These are phyloP conservation scores for Hermodice carunculata DNA, from an alignment of 2,888 invertebrate species.

Conservation along the genomic window DNA sequence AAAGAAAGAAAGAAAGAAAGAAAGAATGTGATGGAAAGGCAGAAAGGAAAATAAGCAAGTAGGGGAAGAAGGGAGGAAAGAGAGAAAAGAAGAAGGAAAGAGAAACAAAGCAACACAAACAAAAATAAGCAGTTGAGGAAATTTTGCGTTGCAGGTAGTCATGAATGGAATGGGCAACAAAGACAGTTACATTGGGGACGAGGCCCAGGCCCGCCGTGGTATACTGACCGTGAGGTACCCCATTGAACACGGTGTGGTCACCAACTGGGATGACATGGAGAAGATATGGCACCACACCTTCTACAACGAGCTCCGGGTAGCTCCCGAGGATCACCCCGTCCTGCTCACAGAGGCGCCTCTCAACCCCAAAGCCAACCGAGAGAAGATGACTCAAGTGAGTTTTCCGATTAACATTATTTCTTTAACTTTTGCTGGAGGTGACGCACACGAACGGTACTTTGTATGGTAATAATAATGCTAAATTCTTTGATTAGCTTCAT, in stretches of 20 bases:
- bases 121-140: no score
- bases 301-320: constrained; percentile 15
- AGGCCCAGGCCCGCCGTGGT: constrained; percentile 3
- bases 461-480: no score
- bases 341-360: constrained; percentile 15
- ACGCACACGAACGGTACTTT: no score
- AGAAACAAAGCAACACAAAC: no score
- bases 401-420: no score
- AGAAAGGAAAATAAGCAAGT: no score
- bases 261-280: constrained; percentile 20
- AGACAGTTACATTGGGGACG: constrained; percentile 10
- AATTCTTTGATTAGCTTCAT: no score
- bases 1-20: no score
- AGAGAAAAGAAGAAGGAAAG: no score
- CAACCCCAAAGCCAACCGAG: constrained; percentile 15
- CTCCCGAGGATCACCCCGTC: constrained; percentile 14
- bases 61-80: no score
- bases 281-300: constrained; percentile 17
- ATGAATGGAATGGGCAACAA: constrained; percentile 5
- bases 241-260: constrained; percentile 7
- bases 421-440: no score
- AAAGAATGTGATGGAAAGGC: no score
- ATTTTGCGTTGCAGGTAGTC: neutral
- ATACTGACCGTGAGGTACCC: constrained; percentile 1
- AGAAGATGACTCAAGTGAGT: constrained; percentile 20